A percentile compares a stretch with the other conserved stretches of the same genome.
phyloP scores from a whole-genome alignment of 2,113 vertebrate genomes.

The Ramphastos sulfuratus region DNA sequence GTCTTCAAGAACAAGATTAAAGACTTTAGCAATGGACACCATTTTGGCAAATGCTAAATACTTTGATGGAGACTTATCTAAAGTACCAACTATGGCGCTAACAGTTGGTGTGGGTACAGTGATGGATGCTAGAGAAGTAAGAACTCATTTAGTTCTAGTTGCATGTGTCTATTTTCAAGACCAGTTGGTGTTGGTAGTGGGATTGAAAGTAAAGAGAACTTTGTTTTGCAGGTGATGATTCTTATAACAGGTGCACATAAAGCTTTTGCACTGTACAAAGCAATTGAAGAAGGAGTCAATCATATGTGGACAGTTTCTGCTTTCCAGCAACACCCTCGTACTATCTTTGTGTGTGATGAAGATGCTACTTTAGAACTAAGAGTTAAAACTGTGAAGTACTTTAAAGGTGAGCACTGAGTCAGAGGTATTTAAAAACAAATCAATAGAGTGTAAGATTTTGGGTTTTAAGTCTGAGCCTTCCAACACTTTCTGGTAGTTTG shows the following conservation, averaged over 20 bases:
- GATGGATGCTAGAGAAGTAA: slow-evolving; percentile 87
- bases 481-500: background rate
- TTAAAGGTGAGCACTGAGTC: slow-evolving; percentile 81
- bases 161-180: slow-evolving; percentile 51
- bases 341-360: slow-evolving; percentile 86
- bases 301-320: slow-evolving; percentile 90
- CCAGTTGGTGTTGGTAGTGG: background rate
- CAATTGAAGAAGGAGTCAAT: slow-evolving; percentile 85
- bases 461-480: background rate
- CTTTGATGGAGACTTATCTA: slow-evolving; percentile 83
- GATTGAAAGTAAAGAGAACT: slow-evolving; percentile 17
- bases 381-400: slow-evolving; percentile 88
- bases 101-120: slow-evolving; percentile 87
- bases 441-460: too few species aligned
- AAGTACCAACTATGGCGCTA: slow-evolving; percentile 86
- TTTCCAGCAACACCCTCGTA: slow-evolving; percentile 83
- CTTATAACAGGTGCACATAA: slow-evolving; percentile 88
- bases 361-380: slow-evolving; percentile 85
- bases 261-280: slow-evolving; percentile 85
- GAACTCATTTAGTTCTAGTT: slow-evolving; percentile 54
- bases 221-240: slow-evolving; percentile 83
- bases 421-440: background rate
- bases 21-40: slow-evolving; percentile 85
- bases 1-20: slow-evolving; percentile 84
- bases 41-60: slow-evolving; percentile 87